phyloP scores from a whole-genome alignment of 1,140 invertebrate genomes.

The Coelopa frigida region DNA sequence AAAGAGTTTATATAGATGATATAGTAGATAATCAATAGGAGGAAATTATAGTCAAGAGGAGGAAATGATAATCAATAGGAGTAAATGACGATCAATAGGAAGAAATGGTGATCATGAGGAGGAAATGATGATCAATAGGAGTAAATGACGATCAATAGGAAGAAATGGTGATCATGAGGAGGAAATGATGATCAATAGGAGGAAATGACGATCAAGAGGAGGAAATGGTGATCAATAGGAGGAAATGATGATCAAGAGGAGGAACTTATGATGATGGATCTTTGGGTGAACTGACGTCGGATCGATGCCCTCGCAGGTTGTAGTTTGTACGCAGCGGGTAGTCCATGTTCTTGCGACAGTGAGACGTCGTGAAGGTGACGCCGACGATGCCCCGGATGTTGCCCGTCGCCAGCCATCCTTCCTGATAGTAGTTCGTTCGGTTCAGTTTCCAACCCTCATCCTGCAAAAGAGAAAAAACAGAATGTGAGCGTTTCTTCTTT shows the following conservation, averaged over 20 bases:
- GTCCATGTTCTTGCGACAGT: constrained; percentile 74
- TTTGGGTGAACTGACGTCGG: constrained; percentile 63
- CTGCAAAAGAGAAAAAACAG: constrained; percentile 46
- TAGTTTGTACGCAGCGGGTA: constrained; percentile 90
- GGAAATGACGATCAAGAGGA: neutral
- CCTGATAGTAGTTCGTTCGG: constrained; percentile 92
- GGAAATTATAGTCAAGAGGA: neutral
- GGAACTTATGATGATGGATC: neutral
- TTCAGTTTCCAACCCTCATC: constrained; percentile 91
- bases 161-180: neutral
- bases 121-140: neutral
- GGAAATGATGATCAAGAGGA: neutral
- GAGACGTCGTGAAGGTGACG: constrained; percentile 91
- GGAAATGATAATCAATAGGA: too few relatives aligned
- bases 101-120: neutral
- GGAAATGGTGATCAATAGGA: neutral
- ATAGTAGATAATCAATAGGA: neutral
- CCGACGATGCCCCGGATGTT: constrained; percentile 91
- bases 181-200: neutral
- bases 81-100: too few relatives aligned
- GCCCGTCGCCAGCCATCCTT: constrained; percentile 95
- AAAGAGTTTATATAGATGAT: too few relatives aligned
- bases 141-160: too few relatives aligned
- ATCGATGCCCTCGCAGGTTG: constrained; percentile 92
- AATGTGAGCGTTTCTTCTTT: neutral